A percentile compares a stretch with the other conserved stretches of the same genome.
phyloP scores from a whole-genome alignment of 2,888 invertebrate genomes.

The Cenopis cana region DNA sequence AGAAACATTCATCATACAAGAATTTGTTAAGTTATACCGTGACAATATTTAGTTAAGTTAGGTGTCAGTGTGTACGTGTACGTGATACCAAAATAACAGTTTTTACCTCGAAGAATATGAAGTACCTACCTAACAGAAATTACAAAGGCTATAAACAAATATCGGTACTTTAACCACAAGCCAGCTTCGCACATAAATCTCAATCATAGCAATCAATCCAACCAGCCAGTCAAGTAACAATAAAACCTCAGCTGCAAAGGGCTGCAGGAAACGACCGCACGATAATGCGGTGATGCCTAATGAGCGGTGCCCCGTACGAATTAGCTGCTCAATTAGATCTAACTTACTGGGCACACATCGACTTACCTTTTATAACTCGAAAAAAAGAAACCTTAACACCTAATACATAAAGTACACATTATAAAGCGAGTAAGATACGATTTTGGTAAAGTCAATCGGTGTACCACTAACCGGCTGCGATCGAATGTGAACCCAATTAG shows the following conservation, averaged over 20 bases:
- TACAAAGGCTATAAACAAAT: conserved; percentile 8
- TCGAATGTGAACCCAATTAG: conserved; percentile 35
- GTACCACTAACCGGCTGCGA: conserved; percentile 32
- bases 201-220: conserved; percentile 33
- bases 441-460: conserved; percentile 10
- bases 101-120: background rate
- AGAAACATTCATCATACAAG: too few species aligned
- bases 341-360: conserved; percentile 71
- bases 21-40: too few species aligned
- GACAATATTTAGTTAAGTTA: too few species aligned
- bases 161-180: background rate
- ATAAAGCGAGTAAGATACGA: conserved; percentile 16
- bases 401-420: background rate
- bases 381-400: conserved; percentile 3
- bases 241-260: conserved; percentile 29
- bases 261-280: conserved; percentile 21
- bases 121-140: too few species aligned
- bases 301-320: conserved; percentile 70
- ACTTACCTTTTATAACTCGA: conserved; percentile 23
- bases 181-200: conserved; percentile 28
- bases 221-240: conserved; percentile 36
- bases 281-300: conserved; percentile 39
- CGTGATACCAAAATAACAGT: too few species aligned
- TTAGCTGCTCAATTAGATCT: conserved; percentile 84
- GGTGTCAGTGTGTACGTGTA: too few species aligned